Evolutionary conservation across 2,797 vertebrate species (phyloP).

Genomic region (Emys orbicularis): DNA sequence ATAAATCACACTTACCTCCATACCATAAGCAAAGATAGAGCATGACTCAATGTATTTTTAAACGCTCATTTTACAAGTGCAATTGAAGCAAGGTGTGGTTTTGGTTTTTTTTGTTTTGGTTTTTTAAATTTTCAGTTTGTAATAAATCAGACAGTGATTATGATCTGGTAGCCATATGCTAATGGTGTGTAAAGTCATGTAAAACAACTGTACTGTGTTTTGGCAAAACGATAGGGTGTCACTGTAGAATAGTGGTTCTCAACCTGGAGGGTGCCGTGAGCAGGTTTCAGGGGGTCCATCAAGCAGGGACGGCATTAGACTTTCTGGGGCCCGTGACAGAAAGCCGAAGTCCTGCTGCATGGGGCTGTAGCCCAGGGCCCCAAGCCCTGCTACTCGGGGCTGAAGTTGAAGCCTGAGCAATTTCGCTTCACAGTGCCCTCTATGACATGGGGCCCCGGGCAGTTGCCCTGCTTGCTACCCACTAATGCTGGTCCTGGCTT

Average conservation of each 20-base stretch:
- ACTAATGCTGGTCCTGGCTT: too few relatives aligned
- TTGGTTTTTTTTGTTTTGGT: not conserved
- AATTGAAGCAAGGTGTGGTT: not conserved
- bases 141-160: not conserved
- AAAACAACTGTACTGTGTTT: not conserved
- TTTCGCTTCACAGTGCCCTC: too few relatives aligned
- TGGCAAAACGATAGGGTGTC: not conserved
- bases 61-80: slow-evolving; percentile 13
- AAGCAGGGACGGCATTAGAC: too few relatives aligned
- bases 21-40: not conserved
- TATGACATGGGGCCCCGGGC: too few relatives aligned
- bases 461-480: too few relatives aligned
- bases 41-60: not conserved
- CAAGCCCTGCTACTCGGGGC: too few relatives aligned
- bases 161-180: not conserved
- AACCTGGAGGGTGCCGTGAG: too few relatives aligned
- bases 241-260: not conserved
- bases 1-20: not conserved
- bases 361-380: too few relatives aligned
- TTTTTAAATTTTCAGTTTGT: not conserved
- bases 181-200: not conserved
- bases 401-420: too few relatives aligned
- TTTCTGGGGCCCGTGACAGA: too few relatives aligned
- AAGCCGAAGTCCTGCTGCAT: too few relatives aligned
- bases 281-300: too few relatives aligned